phyloP scores from a whole-genome alignment of 2,113 vertebrate genomes.

The Pangasianodon hypophthalmus region DNA sequence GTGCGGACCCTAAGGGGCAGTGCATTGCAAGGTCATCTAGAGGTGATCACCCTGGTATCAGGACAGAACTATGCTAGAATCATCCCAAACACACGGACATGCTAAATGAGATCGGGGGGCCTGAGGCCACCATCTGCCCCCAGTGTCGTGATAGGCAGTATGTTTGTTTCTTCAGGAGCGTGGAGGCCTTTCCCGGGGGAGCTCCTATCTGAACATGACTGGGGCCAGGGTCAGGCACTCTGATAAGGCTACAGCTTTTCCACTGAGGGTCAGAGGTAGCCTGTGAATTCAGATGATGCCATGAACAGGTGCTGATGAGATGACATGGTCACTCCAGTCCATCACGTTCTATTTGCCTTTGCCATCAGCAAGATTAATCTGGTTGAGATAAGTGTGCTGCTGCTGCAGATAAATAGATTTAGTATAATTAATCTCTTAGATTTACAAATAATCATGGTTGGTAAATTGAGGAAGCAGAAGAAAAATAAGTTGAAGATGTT shows the following conservation, averaged over 20 bases:
- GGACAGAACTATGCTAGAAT: constrained; percentile 34
- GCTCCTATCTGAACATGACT: constrained; percentile 55
- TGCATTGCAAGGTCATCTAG: constrained; percentile 54
- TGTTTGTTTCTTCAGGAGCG: constrained; percentile 32
- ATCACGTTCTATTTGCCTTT: constrained; percentile 56
- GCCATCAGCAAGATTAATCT: constrained; percentile 50
- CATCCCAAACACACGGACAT: constrained; percentile 1
- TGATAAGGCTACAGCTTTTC: constrained; percentile 59
- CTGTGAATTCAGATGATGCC: constrained; percentile 71
- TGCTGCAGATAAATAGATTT: constrained; percentile 54
- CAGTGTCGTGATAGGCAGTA: constrained; percentile 39
- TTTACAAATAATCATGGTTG: constrained; percentile 27
- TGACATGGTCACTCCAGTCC: constrained; percentile 55
- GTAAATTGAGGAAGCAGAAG: background rate
- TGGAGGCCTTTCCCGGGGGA: constrained; percentile 48
- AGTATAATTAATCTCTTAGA: constrained; percentile 35
- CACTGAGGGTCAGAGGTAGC: constrained; percentile 68
- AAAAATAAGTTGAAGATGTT: background rate
- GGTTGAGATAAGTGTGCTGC: constrained; percentile 66
- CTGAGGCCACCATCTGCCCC: constrained; percentile 37
- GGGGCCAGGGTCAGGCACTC: constrained; percentile 64
- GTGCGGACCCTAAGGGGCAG: constrained; percentile 33
- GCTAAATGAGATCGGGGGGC: constrained; percentile 41
- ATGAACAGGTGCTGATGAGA: constrained; percentile 53
- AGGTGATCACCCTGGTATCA: constrained; percentile 46